Base-by-base conservation (phyloP, 2,888 invertebrate species). In the Pediacus dermestoides region DNA sequence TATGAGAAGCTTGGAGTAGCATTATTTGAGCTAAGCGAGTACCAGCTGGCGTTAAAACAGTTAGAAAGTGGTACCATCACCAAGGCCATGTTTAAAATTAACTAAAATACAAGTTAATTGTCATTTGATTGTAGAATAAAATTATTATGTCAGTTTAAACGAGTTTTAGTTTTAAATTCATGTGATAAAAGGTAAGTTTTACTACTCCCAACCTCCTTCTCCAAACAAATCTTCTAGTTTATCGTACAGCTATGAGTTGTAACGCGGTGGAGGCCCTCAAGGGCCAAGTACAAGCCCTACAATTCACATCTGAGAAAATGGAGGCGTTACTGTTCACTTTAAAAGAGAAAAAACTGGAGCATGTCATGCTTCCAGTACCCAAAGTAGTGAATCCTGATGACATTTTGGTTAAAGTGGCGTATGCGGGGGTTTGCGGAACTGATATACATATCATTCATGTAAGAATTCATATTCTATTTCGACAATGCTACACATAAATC, bases 361-460 rank as follows among this genome's bases (percentile, higher is more conserved):
- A 73, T 27, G 66, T 66, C 7, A 66, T 69, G 28, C 57, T 71
- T 18, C 72, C 74, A 0, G 54, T 76, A 14, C 80, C 81, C 0
- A 61, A 66, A 57, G 57, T 78, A 1, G 56, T 58, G 0, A 59
- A 68, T 0, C 74, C 75, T 2, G 68, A 77, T 30, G 78, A 82
- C n/a, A 76, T 85, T 30, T 70, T 83, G 2, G 71, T 85, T 1
- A 77, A 74, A 59, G 81, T 85, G 1, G 76, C 79, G 4, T 83
- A 77, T 55, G 68, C 83, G 0, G 85, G 85, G 1, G 70, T 85
- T 15, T 85, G 85, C 54, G 85, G 85, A 0, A 85, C 84, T 1
- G 85, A 85, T 63, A 66, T 85, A 3, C 85, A 85, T 52, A 81
- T 84, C 32, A 71, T 84, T 6, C 75, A 79, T 70, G 85, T 84